Base-by-base conservation (phyloP, 35 echinoderm and acorn worm genomes). In the Chiridota heheva region DNA sequence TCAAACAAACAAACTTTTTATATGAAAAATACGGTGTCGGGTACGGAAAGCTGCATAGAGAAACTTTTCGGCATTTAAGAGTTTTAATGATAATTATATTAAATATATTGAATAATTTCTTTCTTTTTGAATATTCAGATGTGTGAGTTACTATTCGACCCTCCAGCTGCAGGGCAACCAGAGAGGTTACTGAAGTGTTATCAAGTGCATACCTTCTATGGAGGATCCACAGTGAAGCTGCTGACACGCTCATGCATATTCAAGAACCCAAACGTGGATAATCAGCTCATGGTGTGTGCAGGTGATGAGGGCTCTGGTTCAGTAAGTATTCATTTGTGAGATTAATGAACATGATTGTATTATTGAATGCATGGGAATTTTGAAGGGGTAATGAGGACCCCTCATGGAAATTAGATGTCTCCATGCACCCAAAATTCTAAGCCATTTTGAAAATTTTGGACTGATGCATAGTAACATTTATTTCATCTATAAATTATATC, bases 191-290 rank as follows among this genome's bases (percentile, higher is more conserved):
- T 91, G 10, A 86, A 80, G 25, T 98, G 84, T 62, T 85, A 91
- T 79, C 72, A 84, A 2, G 63, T 98, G 34, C 89, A 98, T 30
- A 88, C 95, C 32, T 88, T 91, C 73, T 98, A 88, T 82, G 95
- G 95, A 58, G 95, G 95, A 13, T 76, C 88, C 20, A 98, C 88
- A 1, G 90, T 98, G 70, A 98, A 98, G 46, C 73, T 92, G 1
- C 65, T 98, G 17, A 87, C 95, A 2, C 46, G 83, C 28, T 88
- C 95, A 29, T 44, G 72, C 24, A 33, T 98, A 4, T 98, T 82
- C 67, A 61, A 24, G 36, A 81, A 69, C 56, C 95, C 95, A 0
- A 61, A 26, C 12, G 70, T 59, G 31, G 24, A 60, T 6, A 69
- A 80, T 46, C 86, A 84, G 60, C 24, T 98, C n/a, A 58, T 91